Evolutionary conservation across 2,888 invertebrate genomes (phyloP), one percentile per base, ranked within the genome.

Genomic region (Agrochola lychnidis): DNA sequence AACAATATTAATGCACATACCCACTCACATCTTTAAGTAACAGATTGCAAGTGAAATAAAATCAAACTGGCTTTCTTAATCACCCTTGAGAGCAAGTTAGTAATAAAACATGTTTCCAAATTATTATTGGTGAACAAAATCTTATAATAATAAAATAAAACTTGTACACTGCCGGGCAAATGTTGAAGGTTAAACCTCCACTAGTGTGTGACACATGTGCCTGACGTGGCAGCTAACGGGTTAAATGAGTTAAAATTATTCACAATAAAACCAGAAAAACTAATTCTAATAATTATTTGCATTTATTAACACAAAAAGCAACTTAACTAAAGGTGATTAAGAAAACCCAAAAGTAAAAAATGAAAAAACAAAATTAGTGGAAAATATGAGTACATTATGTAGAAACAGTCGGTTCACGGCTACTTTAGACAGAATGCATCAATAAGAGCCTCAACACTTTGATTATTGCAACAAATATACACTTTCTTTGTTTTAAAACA

Each of bases 401-500:
- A 87, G 88, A 87, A 86, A 87, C 81, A 89, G 76, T 84, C 77
- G 83, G 85, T 85, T 76, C 82, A 79, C 76, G 85, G 81, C 83
- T 86, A 81, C 81, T 76, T 70, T 75, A 82, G 71, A 84, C 90
- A 88, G 87, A 91, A 94, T 93, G 93, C 94, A 92, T 89, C 90
- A 91, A 89, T 87, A 89, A 5, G 83, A 67, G 42, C 71, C 61
- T n/a, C 30, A 63, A 61, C 83, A 78, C 69, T 79, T 83, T 83
- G 83, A 83, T 83, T 69, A 73, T 56, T 66, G 73, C 72, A 81
- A 59, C 6, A 10, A 22, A 4, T 66, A 66, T 40, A n/a, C 16
- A 63, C 40, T 16, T 64, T 3, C 0, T 45, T 25, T 45, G 16
- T 1, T 25, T 64, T 1, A 42, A 42, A 10, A 64, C 42, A n/a